Evolutionary conservation across 2,113 vertebrate species (phyloP).

Genomic region (Oceanodroma tethys): DNA sequence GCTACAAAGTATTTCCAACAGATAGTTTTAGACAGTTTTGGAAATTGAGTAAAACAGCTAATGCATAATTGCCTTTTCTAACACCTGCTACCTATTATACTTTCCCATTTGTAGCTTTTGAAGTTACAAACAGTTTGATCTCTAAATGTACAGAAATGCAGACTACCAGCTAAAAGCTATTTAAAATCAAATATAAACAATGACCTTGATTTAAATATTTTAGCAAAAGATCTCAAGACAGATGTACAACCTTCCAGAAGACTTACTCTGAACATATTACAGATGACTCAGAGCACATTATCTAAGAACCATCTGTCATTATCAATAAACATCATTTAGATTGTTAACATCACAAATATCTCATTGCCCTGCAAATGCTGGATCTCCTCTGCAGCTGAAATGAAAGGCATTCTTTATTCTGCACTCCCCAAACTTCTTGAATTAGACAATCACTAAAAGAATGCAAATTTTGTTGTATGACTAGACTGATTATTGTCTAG

Average conservation of each 20-base stretch:
- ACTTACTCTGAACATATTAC: slow-evolving; percentile 29
- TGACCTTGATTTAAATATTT: slow-evolving; percentile 38
- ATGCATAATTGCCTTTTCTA: slow-evolving; percentile 32
- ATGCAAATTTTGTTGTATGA: background rate
- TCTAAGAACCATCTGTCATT: slow-evolving; percentile 45
- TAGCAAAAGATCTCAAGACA: slow-evolving; percentile 38
- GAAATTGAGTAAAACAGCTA: slow-evolving; percentile 54
- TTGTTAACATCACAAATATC: slow-evolving; percentile 34
- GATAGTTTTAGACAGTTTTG: slow-evolving; percentile 49
- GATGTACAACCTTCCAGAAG: slow-evolving; percentile 53
- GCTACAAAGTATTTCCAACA: slow-evolving; percentile 23
- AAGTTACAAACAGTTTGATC: slow-evolving; percentile 40
- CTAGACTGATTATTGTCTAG: background rate
- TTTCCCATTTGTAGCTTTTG: slow-evolving; percentile 36
- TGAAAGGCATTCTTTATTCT: slow-evolving; percentile 13
- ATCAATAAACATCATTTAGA: slow-evolving; percentile 44
- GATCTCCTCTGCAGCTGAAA: slow-evolving; percentile 4
- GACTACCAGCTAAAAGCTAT: slow-evolving; percentile 28
- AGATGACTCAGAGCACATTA: slow-evolving; percentile 12
- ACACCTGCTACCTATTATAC: slow-evolving; percentile 61
- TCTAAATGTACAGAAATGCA: background rate
- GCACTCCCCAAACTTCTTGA: background rate
- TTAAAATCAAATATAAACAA: slow-evolving; percentile 35
- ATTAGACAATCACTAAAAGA: background rate
- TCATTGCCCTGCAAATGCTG: background rate